Conservation (phyloP, 2,113 vertebrate species). For the Cebidichthys violaceus region DNA sequence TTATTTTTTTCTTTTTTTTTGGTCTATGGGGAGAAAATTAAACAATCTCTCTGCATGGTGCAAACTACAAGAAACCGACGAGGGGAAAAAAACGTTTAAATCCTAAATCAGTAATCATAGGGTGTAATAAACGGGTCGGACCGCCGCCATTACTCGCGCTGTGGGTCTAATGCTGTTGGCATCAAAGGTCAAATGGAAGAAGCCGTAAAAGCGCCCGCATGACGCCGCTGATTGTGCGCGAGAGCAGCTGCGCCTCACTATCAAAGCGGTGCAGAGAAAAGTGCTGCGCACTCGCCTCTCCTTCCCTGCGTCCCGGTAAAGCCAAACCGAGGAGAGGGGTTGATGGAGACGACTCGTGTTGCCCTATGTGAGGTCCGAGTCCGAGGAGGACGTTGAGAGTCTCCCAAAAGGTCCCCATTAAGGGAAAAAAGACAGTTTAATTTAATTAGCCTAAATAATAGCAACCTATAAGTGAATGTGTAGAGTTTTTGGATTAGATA, state of each 20-base stretch:
- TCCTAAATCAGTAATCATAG: constrained; percentile 33
- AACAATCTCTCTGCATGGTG: background rate
- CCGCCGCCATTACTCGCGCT: constrained; percentile 1
- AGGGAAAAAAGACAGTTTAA: background rate
- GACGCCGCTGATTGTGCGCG: constrained; percentile 6
- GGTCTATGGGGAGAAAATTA: background rate
- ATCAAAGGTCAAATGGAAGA: constrained; percentile 55
- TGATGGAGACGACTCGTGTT: background rate
- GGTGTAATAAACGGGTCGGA: background rate
- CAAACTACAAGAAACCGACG: background rate
- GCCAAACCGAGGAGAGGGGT: background rate
- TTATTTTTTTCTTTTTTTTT: background rate
- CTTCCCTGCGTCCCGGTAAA: background rate
- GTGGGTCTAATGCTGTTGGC: constrained; percentile 20
- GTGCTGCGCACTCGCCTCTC: constrained; percentile 23
- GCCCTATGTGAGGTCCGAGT: background rate
- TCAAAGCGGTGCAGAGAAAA: constrained; percentile 35
- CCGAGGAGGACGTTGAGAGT: constrained; percentile 4
- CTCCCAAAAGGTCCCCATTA: background rate
- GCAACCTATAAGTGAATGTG: background rate
- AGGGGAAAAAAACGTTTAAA: background rate
- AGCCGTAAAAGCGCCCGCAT: constrained; percentile 34
- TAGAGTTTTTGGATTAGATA: background rate
- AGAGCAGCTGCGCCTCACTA: constrained; percentile 82
- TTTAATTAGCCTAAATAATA: constrained; percentile 2